Base-by-base conservation (phyloP, 2,888 invertebrate genomes). In the Morpho helenor region DNA sequence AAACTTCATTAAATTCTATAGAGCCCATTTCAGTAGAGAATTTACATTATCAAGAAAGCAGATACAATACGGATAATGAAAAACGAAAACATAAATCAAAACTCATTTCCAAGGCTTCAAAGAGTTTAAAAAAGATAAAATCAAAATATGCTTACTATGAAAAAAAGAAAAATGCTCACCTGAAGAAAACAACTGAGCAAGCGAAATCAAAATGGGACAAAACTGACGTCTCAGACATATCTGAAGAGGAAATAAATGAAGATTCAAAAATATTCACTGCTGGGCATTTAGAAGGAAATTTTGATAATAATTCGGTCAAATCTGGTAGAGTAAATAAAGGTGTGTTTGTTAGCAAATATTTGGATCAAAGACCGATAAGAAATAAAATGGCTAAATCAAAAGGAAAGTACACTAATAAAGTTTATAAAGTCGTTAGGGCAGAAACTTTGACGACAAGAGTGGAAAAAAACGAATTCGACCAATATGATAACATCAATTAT, bases 401-500 rank as follows among this genome's bases (percentile, higher is more conserved):
- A 10, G n/a, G 10, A 7, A 45, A 10, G 7, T 10, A 45, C 10
- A 10, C 9, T 3, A 45, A 45, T 10, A 45, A 45, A 10, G 45
- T 45, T 9, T 23, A 39, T 6, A 44, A 53, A 44, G 9, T 45
- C 1, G 41, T 49, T 39, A 48, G 46, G 41, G 31, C 52, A n/a
- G 49, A 42, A 5, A 59, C 56, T 22, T 16, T 71, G 3, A 74
- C 71, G 0, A 71, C 69, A 0, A 61, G 55, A 8, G 70, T 64
- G 16, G 64, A 62, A 7, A 65, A 22, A 7, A 60, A 52, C 0
- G 75, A 74, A 22, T 74, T 75, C 31, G 75, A 79, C 49, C 69
- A 72, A 8, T 73, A 78, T 9, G 68, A 72, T 1, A 70, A 71
- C 42, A 65, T 49, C 0, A 67, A 70, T 7, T 68, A 71, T 58